Base-by-base conservation (phyloP, 2,888 invertebrate genomes). In the Carcina quercana region DNA sequence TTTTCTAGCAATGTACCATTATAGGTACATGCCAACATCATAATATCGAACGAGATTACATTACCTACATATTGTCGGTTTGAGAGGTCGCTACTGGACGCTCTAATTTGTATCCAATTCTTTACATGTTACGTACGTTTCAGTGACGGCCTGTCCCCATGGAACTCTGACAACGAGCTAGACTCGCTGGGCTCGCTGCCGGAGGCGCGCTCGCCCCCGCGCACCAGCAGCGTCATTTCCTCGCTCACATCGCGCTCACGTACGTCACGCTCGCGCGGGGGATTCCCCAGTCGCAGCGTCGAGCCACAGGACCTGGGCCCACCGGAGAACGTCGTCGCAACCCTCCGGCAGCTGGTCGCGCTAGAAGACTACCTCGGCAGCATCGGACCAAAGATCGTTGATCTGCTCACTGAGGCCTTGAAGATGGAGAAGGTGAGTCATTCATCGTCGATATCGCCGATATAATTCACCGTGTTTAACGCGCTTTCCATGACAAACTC, bases 291-390 rank as follows among this genome's bases (percentile, higher is more conserved):
- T 3, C 28, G 40, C 24, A 15, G 12, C 34, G 30, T 31, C 15
- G 5, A 46, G 49, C 21, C 64, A 47, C 28, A 44, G 2, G 68
- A 67, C 40, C 66, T 78, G 32, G 69, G 66, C 7, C 78, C 85
- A 24, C 60, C 85, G 0, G 86, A 87, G 34, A 86, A 87, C 27
- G 84, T 91, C 5, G 89, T 92, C 2, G 87, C 86, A 13, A 90
- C 93, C 28, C 67, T 95, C 35, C 85, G 94, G 20, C 78, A 92
- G 41, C 79, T 95, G 0, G 92, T 93, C 1, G 94, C 94, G 1
- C 73, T 95, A 3, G 95, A 95, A 62, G 91, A 91, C 46, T 91
- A 92, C 54, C 73, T 95, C 28, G 95, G 95, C n/a, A 93, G 93
- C 20, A 75, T 95, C 4, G 94, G 94, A 0, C 94, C 94, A 0